Conservation (phyloP, 2,797 vertebrate genomes). For the Halcyon smyrnensis region DNA sequence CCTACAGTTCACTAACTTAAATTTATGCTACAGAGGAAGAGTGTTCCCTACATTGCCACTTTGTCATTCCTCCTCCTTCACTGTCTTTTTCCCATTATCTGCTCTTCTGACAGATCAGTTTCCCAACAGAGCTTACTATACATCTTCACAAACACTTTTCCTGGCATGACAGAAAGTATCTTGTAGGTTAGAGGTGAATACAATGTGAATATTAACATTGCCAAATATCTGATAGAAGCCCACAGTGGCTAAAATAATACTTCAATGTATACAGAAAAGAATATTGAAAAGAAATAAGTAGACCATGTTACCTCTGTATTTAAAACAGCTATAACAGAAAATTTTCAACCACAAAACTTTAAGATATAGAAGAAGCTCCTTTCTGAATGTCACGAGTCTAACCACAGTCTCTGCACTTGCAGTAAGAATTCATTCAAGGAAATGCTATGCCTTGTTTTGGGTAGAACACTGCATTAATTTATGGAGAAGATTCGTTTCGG, state of each 20-base stretch:
- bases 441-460: not conserved
- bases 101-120: not conserved
- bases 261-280: not conserved
- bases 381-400: not conserved
- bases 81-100: not conserved
- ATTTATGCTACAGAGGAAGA: not conserved
- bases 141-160: not conserved
- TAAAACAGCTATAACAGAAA: not conserved
- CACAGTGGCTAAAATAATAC: not conserved
- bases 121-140: not conserved
- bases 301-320: not conserved
- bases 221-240: not conserved
- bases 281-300: not conserved
- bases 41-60: not conserved
- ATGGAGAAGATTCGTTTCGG: not conserved
- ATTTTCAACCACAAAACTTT: not conserved
- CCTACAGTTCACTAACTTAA: not conserved
- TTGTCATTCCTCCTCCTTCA: not conserved
- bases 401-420: not conserved
- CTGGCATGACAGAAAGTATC: not conserved
- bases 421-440: not conserved
- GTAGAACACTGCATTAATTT: not conserved
- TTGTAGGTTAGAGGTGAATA: not conserved
- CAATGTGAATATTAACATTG: not conserved
- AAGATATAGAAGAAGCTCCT: not conserved